These are phyloP conservation scores for Drosophila nasuta DNA, from an alignment of 1,140 invertebrate species.

Conservation along the genomic window DNA sequence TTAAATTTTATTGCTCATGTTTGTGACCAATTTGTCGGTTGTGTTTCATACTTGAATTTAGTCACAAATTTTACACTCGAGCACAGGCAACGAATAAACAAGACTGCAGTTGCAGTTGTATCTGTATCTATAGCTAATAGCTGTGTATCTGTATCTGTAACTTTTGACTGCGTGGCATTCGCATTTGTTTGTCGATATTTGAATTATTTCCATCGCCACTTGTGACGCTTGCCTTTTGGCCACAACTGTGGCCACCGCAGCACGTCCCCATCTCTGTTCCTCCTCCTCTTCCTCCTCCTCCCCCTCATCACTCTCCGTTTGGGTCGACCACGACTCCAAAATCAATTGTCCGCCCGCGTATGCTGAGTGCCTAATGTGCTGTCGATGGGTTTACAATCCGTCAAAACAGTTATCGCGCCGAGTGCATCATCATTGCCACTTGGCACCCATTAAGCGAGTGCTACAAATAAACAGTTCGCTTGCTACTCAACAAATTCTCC, in stretches of 20 bases:
- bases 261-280: neutral
- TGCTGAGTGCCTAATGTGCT: conserved; percentile 74
- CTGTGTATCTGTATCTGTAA: conserved; percentile 51
- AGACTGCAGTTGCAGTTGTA: conserved; percentile 12
- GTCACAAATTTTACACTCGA: conserved; percentile 42
- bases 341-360: conserved; percentile 62
- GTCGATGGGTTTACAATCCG: conserved; percentile 81
- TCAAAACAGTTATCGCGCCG: conserved; percentile 69
- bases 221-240: conserved; percentile 66
- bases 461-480: conserved; percentile 42
- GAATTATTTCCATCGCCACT: conserved; percentile 76
- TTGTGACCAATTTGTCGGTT: conserved; percentile 1
- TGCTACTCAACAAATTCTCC: no score
- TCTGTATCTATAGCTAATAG: conserved; percentile 12
- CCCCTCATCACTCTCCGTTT: no score
- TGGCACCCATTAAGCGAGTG: conserved; percentile 42
- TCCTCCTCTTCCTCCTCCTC: neutral
- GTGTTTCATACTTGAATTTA: conserved; percentile 37
- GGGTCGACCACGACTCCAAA: conserved; percentile 34
- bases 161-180: conserved; percentile 59
- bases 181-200: conserved; percentile 73
- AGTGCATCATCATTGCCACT: conserved; percentile 62
- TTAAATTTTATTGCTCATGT: no score
- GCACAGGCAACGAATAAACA: conserved; percentile 58
- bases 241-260: conserved; percentile 66